A percentile compares a stretch with the other conserved stretches of the same genome.
These are phyloP conservation scores for Chionomys nivalis DNA, from an alignment of 2,113 vertebrate genomes.

Conservation along the genomic window DNA sequence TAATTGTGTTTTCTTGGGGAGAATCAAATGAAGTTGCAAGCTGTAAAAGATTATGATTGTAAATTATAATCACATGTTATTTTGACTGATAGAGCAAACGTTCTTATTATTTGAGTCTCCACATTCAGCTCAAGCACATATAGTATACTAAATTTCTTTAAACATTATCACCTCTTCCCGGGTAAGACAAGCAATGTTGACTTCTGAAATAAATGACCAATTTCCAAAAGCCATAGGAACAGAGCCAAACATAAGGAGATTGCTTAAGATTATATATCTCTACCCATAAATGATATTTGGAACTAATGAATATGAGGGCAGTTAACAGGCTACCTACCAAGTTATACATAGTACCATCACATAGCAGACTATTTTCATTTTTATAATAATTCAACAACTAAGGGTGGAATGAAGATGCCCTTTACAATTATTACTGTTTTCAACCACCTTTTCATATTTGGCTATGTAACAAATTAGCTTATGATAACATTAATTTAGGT, in stretches of 20 bases:
- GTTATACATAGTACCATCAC: not conserved
- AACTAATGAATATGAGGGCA: not conserved
- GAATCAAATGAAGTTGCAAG: not conserved
- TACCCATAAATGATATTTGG: not conserved
- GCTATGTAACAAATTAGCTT: not conserved
- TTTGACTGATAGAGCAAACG: not conserved
- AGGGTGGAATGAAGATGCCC: not conserved
- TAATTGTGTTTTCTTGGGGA: not conserved
- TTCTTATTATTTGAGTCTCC: not conserved
- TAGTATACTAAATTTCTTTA: not conserved
- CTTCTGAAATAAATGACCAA: not conserved
- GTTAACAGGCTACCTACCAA: not conserved
- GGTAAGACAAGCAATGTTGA: not conserved
- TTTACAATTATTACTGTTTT: not conserved
- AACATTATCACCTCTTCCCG: not conserved
- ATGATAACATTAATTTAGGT: constrained; percentile 1
- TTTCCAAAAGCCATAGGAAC: not conserved
- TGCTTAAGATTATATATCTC: not conserved
- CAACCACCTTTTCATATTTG: not conserved
- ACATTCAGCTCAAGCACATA: not conserved
- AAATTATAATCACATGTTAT: constrained; percentile 6
- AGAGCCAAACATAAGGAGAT: not conserved
- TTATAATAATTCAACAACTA: constrained; percentile 17
- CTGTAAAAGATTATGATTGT: not conserved
- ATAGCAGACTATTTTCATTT: not conserved